Evolutionary conservation across 1,140 invertebrate genomes (phyloP), one percentile per base, ranked within the genome.

Genomic region (Stenopsyche tienmushanensis): DNA sequence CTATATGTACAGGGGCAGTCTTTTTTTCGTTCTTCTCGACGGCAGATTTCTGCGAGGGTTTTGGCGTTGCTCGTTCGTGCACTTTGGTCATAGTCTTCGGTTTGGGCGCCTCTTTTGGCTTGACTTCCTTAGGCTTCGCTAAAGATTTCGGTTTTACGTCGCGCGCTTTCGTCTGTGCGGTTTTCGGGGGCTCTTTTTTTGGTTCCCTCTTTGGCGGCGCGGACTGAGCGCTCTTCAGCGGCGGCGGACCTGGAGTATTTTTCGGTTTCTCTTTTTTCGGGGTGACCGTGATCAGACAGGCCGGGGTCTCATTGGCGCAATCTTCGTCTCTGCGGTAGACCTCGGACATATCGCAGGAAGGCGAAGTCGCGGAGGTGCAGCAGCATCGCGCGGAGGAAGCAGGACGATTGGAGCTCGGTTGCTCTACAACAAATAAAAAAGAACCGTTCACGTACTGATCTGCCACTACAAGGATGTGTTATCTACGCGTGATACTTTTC

Each of bases 231-330:
- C 41, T 23, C 53, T 67, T 67, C 10, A 65, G 44, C 13, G 62
- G 65, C 20, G 59, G 71, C 25, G 41, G 53, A 57, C 29, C 64
- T 45, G 70, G 62, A 39, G 64, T 39, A 20, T 47, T 59, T 66
- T 77, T 78, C 20, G 74, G 68, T 29, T 75, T 74, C 2, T 72
- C 62, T 57, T 74, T 71, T 65, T 76, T 75, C 58, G 74, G 75
- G 26, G 79, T 75, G 71, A 82, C 77, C 71, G 75, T 78, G 73
- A 71, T 77, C 64, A 82, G 75, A 71, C 81, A 82, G 64, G 80
- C 81, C 55, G 80, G 80, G 55, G 76, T 71, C 62, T 73, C 71
- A 65, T 74, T 74, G 74, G 77, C 76, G 76, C 75, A 74, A 65
- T 78, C 74, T 70, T 76, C 79, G 72, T 77, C 77, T 42, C 74